These are phyloP conservation scores for Zosterops pallidus DNA, from an alignment of 2,113 vertebrate genomes.

Conservation along the genomic window DNA sequence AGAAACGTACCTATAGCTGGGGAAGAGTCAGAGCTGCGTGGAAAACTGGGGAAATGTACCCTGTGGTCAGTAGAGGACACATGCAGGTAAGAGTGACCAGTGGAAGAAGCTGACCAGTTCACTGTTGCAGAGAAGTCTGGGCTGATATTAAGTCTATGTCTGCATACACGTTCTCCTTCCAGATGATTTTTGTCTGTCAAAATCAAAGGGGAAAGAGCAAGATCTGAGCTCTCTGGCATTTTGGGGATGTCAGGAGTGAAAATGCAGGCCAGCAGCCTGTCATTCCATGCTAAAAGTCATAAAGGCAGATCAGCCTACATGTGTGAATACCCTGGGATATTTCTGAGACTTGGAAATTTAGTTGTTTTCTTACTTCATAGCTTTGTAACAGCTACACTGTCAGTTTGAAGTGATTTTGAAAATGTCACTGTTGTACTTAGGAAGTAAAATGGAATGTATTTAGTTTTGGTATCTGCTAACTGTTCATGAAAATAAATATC, in stretches of 20 bases:
- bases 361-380: neutral
- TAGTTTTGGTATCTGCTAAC: neutral
- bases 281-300: neutral
- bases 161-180: neutral
- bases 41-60: neutral
- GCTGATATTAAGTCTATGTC: accelerated
- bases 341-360: neutral
- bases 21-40: neutral
- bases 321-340: neutral
- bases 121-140: neutral
- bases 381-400: neutral
- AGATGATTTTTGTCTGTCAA: neutral
- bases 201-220: neutral
- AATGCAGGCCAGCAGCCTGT: neutral
- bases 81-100: neutral
- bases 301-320: neutral
- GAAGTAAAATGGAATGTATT: neutral
- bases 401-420: neutral
- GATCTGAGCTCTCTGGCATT: neutral
- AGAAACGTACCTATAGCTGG: neutral
- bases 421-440: neutral
- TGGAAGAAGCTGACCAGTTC: neutral
- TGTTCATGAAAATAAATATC: neutral
- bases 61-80: neutral
- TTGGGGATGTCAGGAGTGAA: neutral